A percentile compares a stretch with the other conserved stretches of the same genome.
phyloP scores from a whole-genome alignment of 2,113 vertebrate genomes.

The Scytalopus superciliaris region DNA sequence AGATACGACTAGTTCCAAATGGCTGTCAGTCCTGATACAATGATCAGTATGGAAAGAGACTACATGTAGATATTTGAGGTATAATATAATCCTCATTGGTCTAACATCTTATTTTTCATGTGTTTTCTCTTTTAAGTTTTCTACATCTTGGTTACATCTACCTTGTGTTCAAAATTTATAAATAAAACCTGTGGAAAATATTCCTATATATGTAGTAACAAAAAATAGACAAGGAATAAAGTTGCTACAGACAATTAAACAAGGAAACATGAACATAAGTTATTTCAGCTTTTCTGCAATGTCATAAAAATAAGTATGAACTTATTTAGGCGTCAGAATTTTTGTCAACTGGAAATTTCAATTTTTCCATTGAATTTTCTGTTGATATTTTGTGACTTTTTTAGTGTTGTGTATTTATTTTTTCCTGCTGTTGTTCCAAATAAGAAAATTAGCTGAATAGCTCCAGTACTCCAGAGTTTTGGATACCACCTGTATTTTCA shows the following conservation, averaged over 20 bases:
- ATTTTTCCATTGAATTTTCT: background rate
- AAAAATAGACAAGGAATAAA: background rate
- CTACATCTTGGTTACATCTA: background rate
- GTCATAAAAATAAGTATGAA: background rate
- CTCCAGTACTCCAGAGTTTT: background rate
- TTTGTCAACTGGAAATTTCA: background rate
- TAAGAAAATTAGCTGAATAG: background rate
- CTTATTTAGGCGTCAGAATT: background rate
- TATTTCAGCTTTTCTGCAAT: background rate
- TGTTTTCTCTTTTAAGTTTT: background rate
- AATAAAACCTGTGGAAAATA: background rate
- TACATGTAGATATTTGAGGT: background rate
- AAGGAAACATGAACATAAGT: background rate
- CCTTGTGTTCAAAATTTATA: background rate
- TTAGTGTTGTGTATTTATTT: background rate
- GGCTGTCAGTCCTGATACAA: accelerated
- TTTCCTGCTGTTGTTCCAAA: background rate
- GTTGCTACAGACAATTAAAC: background rate
- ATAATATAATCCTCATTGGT: background rate
- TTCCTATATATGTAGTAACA: background rate
- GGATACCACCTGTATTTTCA: background rate
- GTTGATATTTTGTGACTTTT: background rate
- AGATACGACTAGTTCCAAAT: background rate
- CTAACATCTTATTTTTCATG: background rate
- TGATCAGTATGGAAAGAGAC: background rate